Evolutionary conservation across 2,113 vertebrate species (phyloP).

Genomic region (Hyperopisus bebe): DNA sequence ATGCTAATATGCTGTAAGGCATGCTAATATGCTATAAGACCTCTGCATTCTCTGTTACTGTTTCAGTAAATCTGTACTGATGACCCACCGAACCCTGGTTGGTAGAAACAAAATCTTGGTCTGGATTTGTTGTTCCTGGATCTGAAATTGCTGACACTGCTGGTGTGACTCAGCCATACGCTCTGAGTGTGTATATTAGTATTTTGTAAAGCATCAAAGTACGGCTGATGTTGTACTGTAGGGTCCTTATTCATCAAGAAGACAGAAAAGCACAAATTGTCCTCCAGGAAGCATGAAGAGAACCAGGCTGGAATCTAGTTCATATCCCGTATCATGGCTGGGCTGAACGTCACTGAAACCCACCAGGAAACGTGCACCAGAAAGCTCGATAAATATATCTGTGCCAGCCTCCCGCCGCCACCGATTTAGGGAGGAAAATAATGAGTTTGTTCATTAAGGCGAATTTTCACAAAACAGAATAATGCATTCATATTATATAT

Average conservation of each 20-base stretch:
- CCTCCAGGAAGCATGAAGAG: conserved; percentile 21
- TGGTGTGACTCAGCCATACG: not conserved
- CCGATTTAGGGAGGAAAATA: not conserved
- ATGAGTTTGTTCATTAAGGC: not conserved
- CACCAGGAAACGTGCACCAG: not conserved
- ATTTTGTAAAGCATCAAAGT: not conserved
- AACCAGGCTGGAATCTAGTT: conserved; percentile 19
- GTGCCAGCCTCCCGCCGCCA: not conserved
- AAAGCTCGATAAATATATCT: not conserved
- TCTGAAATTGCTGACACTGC: not conserved
- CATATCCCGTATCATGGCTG: not conserved
- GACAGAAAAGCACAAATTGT: conserved; percentile 25
- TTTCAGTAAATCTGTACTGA: not conserved
- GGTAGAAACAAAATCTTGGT: too few relatives aligned
- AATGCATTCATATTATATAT: not conserved
- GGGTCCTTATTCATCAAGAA: conserved; percentile 13
- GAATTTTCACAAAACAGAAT: not conserved
- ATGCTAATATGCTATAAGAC: not conserved
- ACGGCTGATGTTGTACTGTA: not conserved
- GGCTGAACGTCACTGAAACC: not conserved
- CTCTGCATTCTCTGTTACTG: not conserved
- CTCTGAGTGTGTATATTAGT: not conserved
- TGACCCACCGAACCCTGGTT: not conserved
- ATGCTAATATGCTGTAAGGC: not conserved
- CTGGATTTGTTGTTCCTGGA: too few relatives aligned